Conservation (phyloP, 2,888 invertebrate genomes). For the Drosophila greeni region DNA sequence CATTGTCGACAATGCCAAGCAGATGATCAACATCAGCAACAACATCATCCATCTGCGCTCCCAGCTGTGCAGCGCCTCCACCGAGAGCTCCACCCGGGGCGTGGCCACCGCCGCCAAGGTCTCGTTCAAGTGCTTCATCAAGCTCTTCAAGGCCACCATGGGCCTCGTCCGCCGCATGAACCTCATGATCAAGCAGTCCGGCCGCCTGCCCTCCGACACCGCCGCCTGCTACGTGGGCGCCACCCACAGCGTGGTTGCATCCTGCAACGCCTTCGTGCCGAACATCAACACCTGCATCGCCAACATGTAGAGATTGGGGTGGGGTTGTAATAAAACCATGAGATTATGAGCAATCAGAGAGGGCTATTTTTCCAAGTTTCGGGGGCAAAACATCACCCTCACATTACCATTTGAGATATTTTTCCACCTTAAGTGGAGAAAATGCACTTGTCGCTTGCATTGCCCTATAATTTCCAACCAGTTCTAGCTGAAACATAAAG, state of each 20-base stretch:
- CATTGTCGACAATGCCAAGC: slow-evolving; percentile 38
- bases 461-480: too few species aligned
- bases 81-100: neutral
- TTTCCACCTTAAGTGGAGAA: too few species aligned
- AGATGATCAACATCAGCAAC: slow-evolving; percentile 41
- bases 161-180: slow-evolving; percentile 33
- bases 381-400: neutral
- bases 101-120: slow-evolving; percentile 5
- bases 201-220: slow-evolving; percentile 46
- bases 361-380: neutral
- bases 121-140: slow-evolving; percentile 7
- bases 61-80: slow-evolving; percentile 27
- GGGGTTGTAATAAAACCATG: slow-evolving; percentile 17
- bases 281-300: slow-evolving; percentile 33
- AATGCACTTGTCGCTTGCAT: too few species aligned
- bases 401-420: too few species aligned
- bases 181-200: slow-evolving; percentile 22
- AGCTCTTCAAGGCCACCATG: slow-evolving; percentile 20
- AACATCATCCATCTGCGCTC: slow-evolving; percentile 35
- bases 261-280: slow-evolving; percentile 48
- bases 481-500: too few species aligned
- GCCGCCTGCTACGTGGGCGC: slow-evolving; percentile 44
- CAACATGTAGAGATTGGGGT: slow-evolving; percentile 1
- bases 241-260: slow-evolving; percentile 32
- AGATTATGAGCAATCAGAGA: slow-evolving; percentile 7